These are phyloP conservation scores for Rhineura floridana DNA, from an alignment of 2,113 vertebrate species.

Conservation along the genomic window DNA sequence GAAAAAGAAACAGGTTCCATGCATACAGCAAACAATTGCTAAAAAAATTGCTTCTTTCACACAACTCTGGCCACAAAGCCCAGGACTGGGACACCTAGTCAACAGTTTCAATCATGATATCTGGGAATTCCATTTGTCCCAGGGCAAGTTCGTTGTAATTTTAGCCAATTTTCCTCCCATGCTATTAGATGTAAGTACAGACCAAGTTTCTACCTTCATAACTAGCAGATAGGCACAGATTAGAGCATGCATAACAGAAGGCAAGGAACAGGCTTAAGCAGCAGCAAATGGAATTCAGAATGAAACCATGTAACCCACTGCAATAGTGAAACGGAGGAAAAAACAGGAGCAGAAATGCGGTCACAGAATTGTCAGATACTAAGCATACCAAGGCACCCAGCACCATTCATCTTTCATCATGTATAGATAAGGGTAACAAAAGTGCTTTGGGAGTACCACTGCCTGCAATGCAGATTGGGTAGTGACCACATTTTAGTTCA, in stretches of 20 bases:
- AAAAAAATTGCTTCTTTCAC: neutral
- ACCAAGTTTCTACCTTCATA: constrained; percentile 4
- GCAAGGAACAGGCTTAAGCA: constrained; percentile 2
- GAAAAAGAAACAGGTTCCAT: neutral
- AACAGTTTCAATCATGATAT: neutral
- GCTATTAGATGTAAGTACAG: neutral
- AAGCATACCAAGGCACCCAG: neutral
- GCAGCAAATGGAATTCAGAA: constrained; percentile 17
- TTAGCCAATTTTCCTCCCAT: neutral
- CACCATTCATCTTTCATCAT: constrained; percentile 1
- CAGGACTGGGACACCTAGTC: neutral
- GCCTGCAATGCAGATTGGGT: neutral
- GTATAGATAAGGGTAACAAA: neutral
- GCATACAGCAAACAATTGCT: neutral
- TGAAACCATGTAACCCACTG: constrained; percentile 20
- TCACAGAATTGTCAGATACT: neutral
- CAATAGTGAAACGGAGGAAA: constrained; percentile 5
- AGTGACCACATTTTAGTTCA: neutral
- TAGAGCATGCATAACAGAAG: constrained; percentile 13
- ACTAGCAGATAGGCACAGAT: constrained; percentile 1
- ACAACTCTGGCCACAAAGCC: neutral
- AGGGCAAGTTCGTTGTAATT: neutral
- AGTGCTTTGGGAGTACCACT: neutral
- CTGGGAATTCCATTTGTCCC: neutral
- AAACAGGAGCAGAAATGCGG: neutral